Base-by-base conservation (phyloP, 2,113 vertebrate species). In the Ctenomys sociabilis region DNA sequence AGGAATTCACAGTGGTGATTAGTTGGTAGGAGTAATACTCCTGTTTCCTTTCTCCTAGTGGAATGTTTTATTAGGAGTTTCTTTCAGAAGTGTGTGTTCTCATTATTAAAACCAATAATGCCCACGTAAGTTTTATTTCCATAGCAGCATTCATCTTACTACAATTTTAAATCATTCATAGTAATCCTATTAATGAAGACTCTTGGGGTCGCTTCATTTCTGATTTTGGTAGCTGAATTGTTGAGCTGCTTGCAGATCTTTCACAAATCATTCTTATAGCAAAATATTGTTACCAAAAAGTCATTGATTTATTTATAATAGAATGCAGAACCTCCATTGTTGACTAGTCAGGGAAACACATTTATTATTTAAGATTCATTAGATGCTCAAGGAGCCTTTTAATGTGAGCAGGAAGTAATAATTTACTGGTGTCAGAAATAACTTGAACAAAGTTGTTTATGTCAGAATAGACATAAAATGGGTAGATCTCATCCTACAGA, bases 21-120 rank as follows among this genome's bases (percentile, higher is more conserved):
- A 95, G 84, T 84, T 95, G 57, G 28, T 88, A 43, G 40, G 37
- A 85, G 54, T 85, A 40, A 52, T 43, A 90, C 37, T 17, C 32
- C 32, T 92, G 16, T 85, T 10, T 2, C 63, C 28, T 81, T 77
- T 93, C 90, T 61, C 68, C 49, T 95, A 91, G 87, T 94, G 78
- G 85, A 95, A 97, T 97, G 66, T 72, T 95, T 96, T 97, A 92
- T 97, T 97, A 95, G 82, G 52, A 92, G 90, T 97, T 97, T 92
- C 54, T 86, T 86, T 97, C 40, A 94, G 64, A 95, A 90, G 24
- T 92, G n/a, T 85, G 59, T 26, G 16, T 89, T 90, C 72, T 94
- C 92, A 59, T 95, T 95, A 89, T 96, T 93, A 95, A 97, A 96
- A 95, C 90, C 88, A 94, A 91, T 97, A 94, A 85, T 92, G 64